Evolutionary conservation across 1,140 invertebrate genomes (phyloP).

Genomic region (Sweltsa coloradensis): DNA sequence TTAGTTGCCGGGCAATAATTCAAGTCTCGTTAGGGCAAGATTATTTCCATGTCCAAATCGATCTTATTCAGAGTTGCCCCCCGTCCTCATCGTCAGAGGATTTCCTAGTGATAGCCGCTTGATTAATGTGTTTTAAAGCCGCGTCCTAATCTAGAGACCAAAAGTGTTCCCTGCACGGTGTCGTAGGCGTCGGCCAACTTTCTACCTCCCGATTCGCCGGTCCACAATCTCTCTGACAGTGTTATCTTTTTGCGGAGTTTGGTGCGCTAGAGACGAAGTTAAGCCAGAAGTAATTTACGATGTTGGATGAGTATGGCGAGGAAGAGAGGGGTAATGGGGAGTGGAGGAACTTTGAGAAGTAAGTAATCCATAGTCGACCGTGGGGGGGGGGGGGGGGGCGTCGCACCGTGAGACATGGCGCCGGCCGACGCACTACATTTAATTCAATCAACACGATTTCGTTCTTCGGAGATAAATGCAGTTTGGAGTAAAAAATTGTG

Average conservation of each 20-base stretch:
- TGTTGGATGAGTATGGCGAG: conserved; percentile 2
- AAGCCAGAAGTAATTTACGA: conserved; percentile 5
- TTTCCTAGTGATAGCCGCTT: neutral
- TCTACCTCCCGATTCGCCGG: neutral
- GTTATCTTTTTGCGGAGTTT: too few species aligned
- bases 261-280: neutral
- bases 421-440: too few species aligned
- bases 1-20: too few species aligned
- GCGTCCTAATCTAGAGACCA: conserved; percentile 3
- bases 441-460: too few species aligned
- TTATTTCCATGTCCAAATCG: too few species aligned
- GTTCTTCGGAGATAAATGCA: too few species aligned
- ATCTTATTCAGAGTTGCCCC: too few species aligned
- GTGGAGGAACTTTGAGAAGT: neutral
- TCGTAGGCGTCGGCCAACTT: neutral
- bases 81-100: neutral
- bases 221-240: neutral
- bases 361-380: conserved; percentile 1
- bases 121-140: conserved; percentile 24
- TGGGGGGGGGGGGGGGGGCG: neutral
- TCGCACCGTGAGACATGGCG: neutral
- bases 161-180: conserved; percentile 5
- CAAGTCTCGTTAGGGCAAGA: too few species aligned
- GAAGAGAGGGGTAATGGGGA: neutral
- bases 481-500: too few species aligned